Evolutionary conservation across 2,888 invertebrate species (phyloP).

Genomic region (Plutella xylostella): DNA sequence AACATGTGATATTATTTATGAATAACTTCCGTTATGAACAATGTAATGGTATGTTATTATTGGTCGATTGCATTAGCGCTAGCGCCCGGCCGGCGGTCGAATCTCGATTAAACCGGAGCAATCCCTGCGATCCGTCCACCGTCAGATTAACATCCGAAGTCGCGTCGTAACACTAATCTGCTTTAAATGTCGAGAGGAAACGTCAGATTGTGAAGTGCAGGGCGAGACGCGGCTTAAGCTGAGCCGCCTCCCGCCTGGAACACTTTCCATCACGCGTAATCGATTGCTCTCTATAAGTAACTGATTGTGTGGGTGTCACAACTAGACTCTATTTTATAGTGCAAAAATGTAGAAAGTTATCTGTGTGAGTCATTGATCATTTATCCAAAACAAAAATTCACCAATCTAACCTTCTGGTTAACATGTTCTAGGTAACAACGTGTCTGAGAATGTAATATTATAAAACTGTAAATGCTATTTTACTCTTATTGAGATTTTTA

Average conservation of each 20-base stretch:
- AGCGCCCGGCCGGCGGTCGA: constrained; percentile 43
- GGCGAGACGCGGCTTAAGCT: constrained; percentile 49
- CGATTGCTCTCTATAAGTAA: constrained; percentile 4
- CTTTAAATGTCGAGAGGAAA: constrained; percentile 70
- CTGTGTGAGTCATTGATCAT: too few species aligned
- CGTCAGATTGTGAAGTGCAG: constrained; percentile 67
- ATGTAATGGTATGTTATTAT: constrained; percentile 2
- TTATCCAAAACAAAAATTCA: too few species aligned
- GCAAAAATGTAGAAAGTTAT: neutral
- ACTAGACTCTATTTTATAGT: neutral
- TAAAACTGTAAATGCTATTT: too few species aligned
- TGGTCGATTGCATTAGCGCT: constrained; percentile 19
- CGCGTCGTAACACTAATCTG: constrained; percentile 64
- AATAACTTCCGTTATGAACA: too few species aligned
- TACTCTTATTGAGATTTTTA: too few species aligned
- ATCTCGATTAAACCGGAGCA: constrained; percentile 57
- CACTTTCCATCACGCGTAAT: constrained; percentile 30
- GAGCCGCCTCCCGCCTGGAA: constrained; percentile 45
- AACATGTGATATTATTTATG: too few species aligned
- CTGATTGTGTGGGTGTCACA: constrained; percentile 2
- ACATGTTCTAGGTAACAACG: too few species aligned
- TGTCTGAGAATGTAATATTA: too few species aligned
- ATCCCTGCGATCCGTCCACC: constrained; percentile 59
- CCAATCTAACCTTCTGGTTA: too few species aligned
- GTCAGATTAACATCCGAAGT: constrained; percentile 65